phyloP scores from a whole-genome alignment of 2,888 invertebrate genomes.

The Brassicogethes aeneus region DNA sequence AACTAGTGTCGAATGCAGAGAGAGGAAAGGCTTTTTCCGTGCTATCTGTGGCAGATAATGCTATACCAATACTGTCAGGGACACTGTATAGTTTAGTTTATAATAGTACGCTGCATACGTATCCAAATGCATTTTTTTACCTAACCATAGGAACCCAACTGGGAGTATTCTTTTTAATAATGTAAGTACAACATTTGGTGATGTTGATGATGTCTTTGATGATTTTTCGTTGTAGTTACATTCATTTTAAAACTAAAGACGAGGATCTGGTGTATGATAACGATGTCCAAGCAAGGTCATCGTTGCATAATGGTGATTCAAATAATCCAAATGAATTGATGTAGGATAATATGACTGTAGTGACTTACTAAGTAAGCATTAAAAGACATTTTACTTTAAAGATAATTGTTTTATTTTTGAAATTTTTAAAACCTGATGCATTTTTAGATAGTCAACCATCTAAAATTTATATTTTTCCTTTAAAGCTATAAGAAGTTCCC shows the following conservation, averaged over 20 bases:
- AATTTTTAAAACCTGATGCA: too few relatives aligned
- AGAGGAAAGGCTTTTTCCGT: conserved; percentile 70
- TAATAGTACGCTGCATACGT: conserved; percentile 52
- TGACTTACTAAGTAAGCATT: too few relatives aligned
- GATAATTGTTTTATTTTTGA: too few relatives aligned
- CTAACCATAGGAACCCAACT: conserved; percentile 64
- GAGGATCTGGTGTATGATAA: conserved; percentile 18
- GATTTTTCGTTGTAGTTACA: conserved; percentile 15
- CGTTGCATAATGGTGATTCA: too few relatives aligned
- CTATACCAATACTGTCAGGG: conserved; percentile 66
- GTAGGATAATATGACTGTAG: too few relatives aligned
- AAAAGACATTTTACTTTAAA: too few relatives aligned
- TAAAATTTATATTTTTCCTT: too few relatives aligned
- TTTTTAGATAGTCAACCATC: too few relatives aligned
- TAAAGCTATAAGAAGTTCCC: too few relatives aligned
- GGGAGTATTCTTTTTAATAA: conserved; percentile 52
- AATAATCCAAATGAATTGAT: too few relatives aligned
- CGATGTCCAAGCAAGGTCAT: conserved; percentile 7
- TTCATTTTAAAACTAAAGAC: conserved; percentile 18
- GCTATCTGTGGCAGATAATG: conserved; percentile 72
- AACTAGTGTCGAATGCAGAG: conserved; percentile 61
- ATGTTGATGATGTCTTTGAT: not conserved
- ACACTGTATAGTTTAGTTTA: conserved; percentile 66
- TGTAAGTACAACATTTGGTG: conserved; percentile 49
- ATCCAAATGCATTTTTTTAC: conserved; percentile 57